phyloP scores from a whole-genome alignment of 2,888 invertebrate species.

The Pomacea canaliculata region DNA sequence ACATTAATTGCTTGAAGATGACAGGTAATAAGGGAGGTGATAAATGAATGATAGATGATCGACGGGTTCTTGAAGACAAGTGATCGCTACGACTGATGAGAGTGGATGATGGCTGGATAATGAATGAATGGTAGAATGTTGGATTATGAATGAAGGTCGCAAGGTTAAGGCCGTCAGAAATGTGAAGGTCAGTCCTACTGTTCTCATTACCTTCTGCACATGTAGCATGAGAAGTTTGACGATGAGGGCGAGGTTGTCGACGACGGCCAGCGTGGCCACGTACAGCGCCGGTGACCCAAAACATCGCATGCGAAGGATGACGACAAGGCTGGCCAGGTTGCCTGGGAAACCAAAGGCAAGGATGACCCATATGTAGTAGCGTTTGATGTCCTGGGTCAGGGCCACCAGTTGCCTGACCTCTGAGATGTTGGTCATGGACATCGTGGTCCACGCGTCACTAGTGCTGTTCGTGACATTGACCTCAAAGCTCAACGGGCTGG shows the following conservation, averaged over 20 bases:
- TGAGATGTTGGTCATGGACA: background rate
- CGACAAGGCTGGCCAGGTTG: slow-evolving; percentile 20
- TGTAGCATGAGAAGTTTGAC: slow-evolving; percentile 17
- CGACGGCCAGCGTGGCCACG: slow-evolving; percentile 29
- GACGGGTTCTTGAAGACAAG: too few relatives aligned
- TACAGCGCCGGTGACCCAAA: slow-evolving; percentile 15
- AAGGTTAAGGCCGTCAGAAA: too few relatives aligned
- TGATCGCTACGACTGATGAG: too few relatives aligned
- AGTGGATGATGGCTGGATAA: too few relatives aligned
- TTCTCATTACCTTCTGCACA: background rate
- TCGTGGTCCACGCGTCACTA: background rate
- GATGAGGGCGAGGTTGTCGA: slow-evolving; percentile 28
- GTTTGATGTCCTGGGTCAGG: background rate
- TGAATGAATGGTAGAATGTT: too few relatives aligned
- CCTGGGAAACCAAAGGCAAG: slow-evolving; percentile 29
- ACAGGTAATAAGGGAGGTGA: background rate
- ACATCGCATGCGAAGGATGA: slow-evolving; percentile 20
- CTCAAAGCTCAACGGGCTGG: background rate
- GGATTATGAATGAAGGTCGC: too few relatives aligned
- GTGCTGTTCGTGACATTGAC: background rate
- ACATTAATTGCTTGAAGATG: background rate
- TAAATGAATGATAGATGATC: too few relatives aligned
- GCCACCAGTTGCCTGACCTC: slow-evolving; percentile 1
- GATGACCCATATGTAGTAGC: slow-evolving; percentile 28
- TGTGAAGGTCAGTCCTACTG: too few relatives aligned